Evolutionary conservation across 2,888 invertebrate genomes (phyloP), one percentile per base, ranked within the genome.

Genomic region (Caenorhabditis sinica): DNA sequence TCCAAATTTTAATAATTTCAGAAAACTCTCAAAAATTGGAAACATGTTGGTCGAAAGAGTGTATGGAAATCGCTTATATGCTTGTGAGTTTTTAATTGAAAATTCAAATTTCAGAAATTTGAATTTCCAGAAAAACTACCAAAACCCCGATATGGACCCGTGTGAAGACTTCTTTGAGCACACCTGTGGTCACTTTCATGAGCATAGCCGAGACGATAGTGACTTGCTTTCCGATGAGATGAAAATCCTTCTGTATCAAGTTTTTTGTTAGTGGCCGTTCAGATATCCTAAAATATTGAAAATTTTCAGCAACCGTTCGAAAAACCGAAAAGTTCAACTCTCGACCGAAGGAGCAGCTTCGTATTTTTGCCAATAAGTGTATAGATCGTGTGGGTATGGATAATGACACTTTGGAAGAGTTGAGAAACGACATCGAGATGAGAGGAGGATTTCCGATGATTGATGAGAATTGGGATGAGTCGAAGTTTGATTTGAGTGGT

Each of bases 401-500:
- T 15, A 11, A 1, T 6, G 66, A 66, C 20, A 60, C 9, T 30
- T 49, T 76, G 6, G 20, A 68, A 8, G 68, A 68, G 13, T 49
- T 76, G 23, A 28, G 33, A n/a, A 11, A 40, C 0, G 76, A 68
- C 45, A 68, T 76, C 11, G 58, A 76, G 33, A 28, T 9, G 15
- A n/a, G 33, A n/a, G 76, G 76, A 28, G 76, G 76, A n/a, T 76
- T 76, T 60, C 76, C 76, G n/a, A 33, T 76, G 15, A 60, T 76
- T 17, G 60, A 76, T 68, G 5, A 6, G 11, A 23, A 58, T 17
- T 76, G 76, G 76, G 49, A 76, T 58, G 76, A 68, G 60, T 13
- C 36, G 49, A 68, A 58, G 11, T 76, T 76, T 20, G 68, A 76
- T 76, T 68, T 76, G 58, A 76, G 76, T 76, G 76, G 76, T 76